These are phyloP conservation scores for Rhinogobius similis DNA, from an alignment of 2,113 vertebrate species.

Conservation along the genomic window DNA sequence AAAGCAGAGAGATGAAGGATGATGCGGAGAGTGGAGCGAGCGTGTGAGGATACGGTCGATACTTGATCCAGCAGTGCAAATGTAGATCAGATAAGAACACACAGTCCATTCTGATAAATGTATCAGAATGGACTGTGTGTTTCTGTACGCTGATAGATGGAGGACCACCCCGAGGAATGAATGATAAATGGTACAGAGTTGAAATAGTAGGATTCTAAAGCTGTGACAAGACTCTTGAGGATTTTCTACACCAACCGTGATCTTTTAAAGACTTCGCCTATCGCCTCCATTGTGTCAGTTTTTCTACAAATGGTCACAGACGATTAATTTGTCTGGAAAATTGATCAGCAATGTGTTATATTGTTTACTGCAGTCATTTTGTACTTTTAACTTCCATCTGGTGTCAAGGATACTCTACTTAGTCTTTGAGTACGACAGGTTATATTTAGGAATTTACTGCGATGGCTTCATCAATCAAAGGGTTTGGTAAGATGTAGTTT, in stretches of 20 bases:
- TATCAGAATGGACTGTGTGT: background rate
- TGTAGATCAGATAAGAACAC: too few relatives aligned
- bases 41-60: slow-evolving; percentile 1
- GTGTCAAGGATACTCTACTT: too few relatives aligned
- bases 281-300: background rate
- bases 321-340: background rate
- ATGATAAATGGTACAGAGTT: background rate
- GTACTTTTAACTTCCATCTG: too few relatives aligned
- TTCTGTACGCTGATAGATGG: background rate
- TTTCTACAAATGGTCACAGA: background rate
- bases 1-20: slow-evolving; percentile 5
- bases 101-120: too few relatives aligned
- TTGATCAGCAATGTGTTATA: background rate
- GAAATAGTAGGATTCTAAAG: background rate
- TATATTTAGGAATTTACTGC: too few relatives aligned
- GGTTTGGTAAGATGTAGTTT: too few relatives aligned
- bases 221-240: background rate
- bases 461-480: too few relatives aligned
- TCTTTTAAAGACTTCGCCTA: background rate
- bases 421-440: too few relatives aligned
- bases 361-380: too few relatives aligned
- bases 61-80: slow-evolving; percentile 2
- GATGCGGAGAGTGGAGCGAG: background rate
- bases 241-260: background rate
- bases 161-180: background rate